Conservation (phyloP, 2,797 vertebrate genomes). For the Lophius americanus region DNA sequence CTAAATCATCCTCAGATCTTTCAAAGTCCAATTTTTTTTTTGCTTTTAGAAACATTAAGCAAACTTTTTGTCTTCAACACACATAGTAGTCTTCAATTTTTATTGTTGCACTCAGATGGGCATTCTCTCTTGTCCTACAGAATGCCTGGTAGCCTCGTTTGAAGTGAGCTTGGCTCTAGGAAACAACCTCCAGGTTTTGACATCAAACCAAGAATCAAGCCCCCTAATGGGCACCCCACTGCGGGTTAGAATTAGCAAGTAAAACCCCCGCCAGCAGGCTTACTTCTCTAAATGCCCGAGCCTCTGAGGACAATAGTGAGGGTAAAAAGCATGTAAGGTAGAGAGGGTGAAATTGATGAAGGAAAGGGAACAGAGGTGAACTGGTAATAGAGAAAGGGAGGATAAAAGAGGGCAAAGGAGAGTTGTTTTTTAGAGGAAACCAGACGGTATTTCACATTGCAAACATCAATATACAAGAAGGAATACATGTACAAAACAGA, state of each 20-base stretch:
- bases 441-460: constrained; percentile 9
- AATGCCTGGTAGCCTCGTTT: constrained; percentile 70
- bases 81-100: constrained; percentile 24
- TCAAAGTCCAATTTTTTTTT: constrained; percentile 13
- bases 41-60: constrained; percentile 31
- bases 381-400: constrained; percentile 15
- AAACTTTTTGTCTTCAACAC: background rate
- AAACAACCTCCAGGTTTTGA: constrained; percentile 82
- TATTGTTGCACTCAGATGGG: constrained; percentile 66
- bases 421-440: constrained; percentile 17
- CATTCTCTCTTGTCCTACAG: constrained; percentile 60
- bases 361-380: constrained; percentile 35
- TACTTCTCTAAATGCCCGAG: constrained; percentile 76
- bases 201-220: constrained; percentile 81
- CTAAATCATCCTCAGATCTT: constrained; percentile 46
- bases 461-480: constrained; percentile 37
- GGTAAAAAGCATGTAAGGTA: constrained; percentile 37
- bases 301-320: constrained; percentile 62
- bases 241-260: constrained; percentile 79
- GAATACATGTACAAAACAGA: constrained; percentile 19
- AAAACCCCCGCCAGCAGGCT: constrained; percentile 80
- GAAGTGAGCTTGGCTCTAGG: constrained; percentile 77
- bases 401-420: constrained; percentile 11
- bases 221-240: constrained; percentile 82
- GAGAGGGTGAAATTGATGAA: constrained; percentile 21